Percentiles rank a stretch among this genome's conserved stretches.
These are phyloP conservation scores for Morus bassanus DNA, from an alignment of 2,797 vertebrate genomes.

Conservation along the genomic window DNA sequence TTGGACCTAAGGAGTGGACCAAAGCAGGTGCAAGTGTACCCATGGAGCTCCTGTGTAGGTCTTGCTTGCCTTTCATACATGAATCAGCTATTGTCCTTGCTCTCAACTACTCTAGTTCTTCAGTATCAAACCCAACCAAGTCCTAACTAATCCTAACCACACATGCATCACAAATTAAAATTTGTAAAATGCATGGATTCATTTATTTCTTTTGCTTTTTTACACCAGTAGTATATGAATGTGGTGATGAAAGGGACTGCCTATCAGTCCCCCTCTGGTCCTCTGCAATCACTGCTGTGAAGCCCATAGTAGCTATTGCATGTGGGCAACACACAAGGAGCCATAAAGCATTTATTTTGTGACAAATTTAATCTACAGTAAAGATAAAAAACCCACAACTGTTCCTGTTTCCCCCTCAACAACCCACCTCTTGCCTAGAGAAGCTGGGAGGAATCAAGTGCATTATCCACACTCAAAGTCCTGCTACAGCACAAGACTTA, in stretches of 20 bases:
- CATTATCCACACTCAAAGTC: neutral
- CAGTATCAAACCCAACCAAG: neutral
- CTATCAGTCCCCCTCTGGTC: neutral
- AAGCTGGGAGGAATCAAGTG: neutral
- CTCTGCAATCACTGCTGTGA: neutral
- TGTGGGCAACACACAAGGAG: neutral
- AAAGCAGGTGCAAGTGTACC: neutral
- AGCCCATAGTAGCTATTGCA: neutral
- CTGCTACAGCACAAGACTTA: neutral
- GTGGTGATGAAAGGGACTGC: neutral
- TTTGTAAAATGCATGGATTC: neutral
- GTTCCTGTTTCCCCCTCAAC: neutral
- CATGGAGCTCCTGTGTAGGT: neutral
- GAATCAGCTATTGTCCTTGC: neutral
- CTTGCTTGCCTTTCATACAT: neutral
- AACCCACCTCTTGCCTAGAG: neutral
- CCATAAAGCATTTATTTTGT: neutral
- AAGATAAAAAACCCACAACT: neutral
- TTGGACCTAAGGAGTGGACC: neutral
- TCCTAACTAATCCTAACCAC: neutral
- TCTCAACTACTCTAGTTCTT: neutral
- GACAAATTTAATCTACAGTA: neutral
- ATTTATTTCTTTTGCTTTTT: neutral
- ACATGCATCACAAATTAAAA: neutral
- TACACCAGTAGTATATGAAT: neutral